Percentiles rank a stretch among this genome's conserved stretches.
These are phyloP conservation scores for Onchidella celtica DNA, from an alignment of 2,888 invertebrate genomes.

Conservation along the genomic window DNA sequence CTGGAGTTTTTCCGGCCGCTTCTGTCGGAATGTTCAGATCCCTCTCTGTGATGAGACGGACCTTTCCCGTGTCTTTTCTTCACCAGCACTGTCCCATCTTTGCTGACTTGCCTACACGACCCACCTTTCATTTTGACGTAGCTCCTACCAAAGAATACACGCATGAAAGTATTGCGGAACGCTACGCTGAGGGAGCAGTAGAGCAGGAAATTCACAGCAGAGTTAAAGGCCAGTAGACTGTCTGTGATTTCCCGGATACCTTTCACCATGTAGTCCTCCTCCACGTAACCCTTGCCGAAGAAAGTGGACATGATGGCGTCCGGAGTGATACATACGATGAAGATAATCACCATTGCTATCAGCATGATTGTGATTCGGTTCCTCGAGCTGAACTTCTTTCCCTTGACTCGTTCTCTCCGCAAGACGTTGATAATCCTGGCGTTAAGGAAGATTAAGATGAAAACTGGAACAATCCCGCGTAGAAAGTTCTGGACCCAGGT, in stretches of 20 bases:
- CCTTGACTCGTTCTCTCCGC: constrained; percentile 68
- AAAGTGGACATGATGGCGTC: constrained; percentile 79
- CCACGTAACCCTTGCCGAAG: constrained; percentile 78
- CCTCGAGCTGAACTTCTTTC: constrained; percentile 72
- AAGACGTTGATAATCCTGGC: constrained; percentile 75
- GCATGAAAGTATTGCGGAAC: constrained; percentile 73
- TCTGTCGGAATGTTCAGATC: background rate
- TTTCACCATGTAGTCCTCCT: constrained; percentile 73
- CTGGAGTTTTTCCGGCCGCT: background rate
- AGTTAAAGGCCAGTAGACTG: constrained; percentile 76
- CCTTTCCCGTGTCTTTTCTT: background rate
- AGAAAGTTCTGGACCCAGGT: constrained; percentile 76
- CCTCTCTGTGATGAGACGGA: background rate
- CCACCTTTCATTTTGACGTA: constrained; percentile 29
- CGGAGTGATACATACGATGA: constrained; percentile 78
- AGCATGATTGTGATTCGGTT: constrained; percentile 79
- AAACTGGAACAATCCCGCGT: constrained; percentile 75
- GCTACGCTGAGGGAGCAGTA: constrained; percentile 76
- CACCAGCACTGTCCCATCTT: background rate
- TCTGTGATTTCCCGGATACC: constrained; percentile 79
- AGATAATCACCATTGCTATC: constrained; percentile 77
- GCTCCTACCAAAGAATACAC: constrained; percentile 45
- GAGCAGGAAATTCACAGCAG: constrained; percentile 78
- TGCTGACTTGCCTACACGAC: background rate
- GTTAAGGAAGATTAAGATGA: constrained; percentile 74